phyloP scores from a whole-genome alignment of 2,797 vertebrate genomes.

The Scolopax bukidnonensis region DNA sequence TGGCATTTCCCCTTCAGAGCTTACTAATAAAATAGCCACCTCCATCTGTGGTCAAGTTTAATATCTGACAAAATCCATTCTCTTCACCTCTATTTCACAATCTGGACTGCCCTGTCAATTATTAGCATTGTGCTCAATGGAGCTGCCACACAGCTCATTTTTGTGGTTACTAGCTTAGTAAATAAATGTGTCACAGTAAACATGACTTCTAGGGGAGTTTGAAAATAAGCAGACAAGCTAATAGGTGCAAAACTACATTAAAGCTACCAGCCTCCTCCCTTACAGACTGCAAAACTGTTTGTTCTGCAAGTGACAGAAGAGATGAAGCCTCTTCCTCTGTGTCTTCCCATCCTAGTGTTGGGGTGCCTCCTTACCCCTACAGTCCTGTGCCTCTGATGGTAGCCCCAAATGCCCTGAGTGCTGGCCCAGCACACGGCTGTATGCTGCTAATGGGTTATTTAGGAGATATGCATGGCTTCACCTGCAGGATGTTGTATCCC shows the following conservation, averaged over 20 bases:
- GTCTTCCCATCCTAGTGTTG: fast-evolving
- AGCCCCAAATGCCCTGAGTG: neutral
- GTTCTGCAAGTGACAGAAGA: neutral
- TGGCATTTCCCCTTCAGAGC: conserved; percentile 41
- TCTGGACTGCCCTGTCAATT: conserved; percentile 44
- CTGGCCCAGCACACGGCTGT: neutral
- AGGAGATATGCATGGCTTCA: neutral
- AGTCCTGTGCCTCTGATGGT: neutral
- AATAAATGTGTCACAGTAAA: conserved; percentile 63
- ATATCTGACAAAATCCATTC: conserved; percentile 56
- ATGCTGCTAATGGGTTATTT: neutral
- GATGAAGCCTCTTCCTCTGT: neutral
- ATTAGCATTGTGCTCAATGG: conserved; percentile 51
- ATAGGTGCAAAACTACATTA: conserved; percentile 30
- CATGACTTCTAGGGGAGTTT: conserved; percentile 30
- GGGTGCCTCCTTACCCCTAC: fast-evolving
- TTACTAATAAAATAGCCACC: conserved; percentile 37
- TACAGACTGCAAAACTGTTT: neutral
- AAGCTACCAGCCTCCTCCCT: neutral
- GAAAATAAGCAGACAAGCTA: conserved; percentile 23
- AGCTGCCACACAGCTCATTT: conserved; percentile 57
- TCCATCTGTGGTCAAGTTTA: conserved; percentile 55
- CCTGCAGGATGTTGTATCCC: neutral
- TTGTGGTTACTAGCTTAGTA: conserved; percentile 47
- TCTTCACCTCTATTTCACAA: conserved; percentile 54